Conservation (phyloP, 2,797 vertebrate species). For the Acanthurus leucopareius region DNA sequence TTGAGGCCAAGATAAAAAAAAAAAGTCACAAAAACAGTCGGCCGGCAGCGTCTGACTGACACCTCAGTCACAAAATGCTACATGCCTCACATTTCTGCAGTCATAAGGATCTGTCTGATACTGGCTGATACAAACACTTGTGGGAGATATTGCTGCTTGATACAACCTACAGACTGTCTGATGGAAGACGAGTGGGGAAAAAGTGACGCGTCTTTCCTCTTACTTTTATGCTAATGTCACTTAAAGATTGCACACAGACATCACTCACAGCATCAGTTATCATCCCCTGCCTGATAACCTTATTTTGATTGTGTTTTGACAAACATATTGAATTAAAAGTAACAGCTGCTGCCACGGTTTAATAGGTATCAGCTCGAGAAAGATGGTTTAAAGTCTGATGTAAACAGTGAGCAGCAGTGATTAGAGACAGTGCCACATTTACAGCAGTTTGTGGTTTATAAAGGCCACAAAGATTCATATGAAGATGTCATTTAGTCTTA, state of each 20-base stretch:
- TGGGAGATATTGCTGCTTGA: constrained; percentile 39
- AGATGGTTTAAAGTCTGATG: constrained; percentile 20
- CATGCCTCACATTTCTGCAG: constrained; percentile 46
- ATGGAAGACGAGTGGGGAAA: constrained; percentile 30
- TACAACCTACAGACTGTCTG: constrained; percentile 36
- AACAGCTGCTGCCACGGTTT: neutral
- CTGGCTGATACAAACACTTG: constrained; percentile 37
- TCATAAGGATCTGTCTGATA: constrained; percentile 58
- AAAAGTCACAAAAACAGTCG: constrained; percentile 43
- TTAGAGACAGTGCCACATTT: constrained; percentile 6
- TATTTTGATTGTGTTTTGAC: constrained; percentile 7
- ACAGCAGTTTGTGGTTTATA: constrained; percentile 11
- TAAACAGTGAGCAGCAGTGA: constrained; percentile 30
- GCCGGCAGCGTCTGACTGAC: constrained; percentile 53
- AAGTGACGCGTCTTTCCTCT: neutral
- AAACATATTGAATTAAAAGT: neutral
- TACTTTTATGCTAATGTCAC: constrained; percentile 7
- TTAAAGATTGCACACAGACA: neutral
- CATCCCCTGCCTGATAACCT: constrained; percentile 6
- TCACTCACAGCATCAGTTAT: neutral
- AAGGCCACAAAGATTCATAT: neutral
- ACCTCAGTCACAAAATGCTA: constrained; percentile 46
- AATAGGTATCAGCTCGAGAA: constrained; percentile 33
- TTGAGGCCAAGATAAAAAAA: constrained; percentile 56
- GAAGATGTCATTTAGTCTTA: constrained; percentile 13